Evolutionary conservation across 2,797 vertebrate genomes (phyloP).

Genomic region (Hemibagrus guttatus): DNA sequence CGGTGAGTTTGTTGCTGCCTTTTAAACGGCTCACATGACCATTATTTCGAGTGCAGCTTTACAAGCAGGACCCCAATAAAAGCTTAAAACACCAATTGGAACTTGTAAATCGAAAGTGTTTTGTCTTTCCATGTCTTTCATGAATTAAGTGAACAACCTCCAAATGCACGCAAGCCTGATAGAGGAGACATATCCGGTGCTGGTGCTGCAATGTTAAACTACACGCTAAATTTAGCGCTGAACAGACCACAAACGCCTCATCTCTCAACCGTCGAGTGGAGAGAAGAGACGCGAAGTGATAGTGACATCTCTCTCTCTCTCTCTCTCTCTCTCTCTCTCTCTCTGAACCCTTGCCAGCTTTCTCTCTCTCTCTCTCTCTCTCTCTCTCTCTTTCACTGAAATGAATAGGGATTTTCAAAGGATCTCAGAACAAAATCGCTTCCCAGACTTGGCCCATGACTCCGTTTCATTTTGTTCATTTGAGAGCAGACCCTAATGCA

Average conservation of each 20-base stretch:
- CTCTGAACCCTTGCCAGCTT: slow-evolving; percentile 33
- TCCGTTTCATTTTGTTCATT: slow-evolving; percentile 39
- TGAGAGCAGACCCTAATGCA: slow-evolving; percentile 12
- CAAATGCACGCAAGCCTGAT: background rate
- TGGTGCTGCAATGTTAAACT: slow-evolving; percentile 63
- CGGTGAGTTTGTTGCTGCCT: background rate
- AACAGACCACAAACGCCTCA: slow-evolving; percentile 39
- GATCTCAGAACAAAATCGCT: slow-evolving; percentile 42
- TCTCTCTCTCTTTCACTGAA: slow-evolving; percentile 53
- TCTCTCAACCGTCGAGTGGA: slow-evolving; percentile 49
- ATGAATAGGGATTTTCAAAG: slow-evolving; percentile 44
- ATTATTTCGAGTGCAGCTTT: slow-evolving; percentile 6
- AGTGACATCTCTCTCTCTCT: slow-evolving; percentile 51
- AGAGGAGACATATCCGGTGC: slow-evolving; percentile 30
- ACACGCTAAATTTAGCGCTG: slow-evolving; percentile 73
- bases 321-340: slow-evolving; percentile 52
- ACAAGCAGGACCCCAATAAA: background rate
- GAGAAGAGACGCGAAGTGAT: slow-evolving; percentile 63
- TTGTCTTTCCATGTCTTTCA: slow-evolving; percentile 6
- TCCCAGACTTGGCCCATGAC: slow-evolving; percentile 44
- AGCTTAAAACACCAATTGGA: background rate
- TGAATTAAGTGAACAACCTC: background rate
- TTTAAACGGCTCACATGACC: background rate
- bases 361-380: slow-evolving; percentile 17
- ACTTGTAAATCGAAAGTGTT: background rate